These are phyloP conservation scores for Pogona vitticeps DNA, from an alignment of 2,113 vertebrate genomes.

Conservation along the genomic window DNA sequence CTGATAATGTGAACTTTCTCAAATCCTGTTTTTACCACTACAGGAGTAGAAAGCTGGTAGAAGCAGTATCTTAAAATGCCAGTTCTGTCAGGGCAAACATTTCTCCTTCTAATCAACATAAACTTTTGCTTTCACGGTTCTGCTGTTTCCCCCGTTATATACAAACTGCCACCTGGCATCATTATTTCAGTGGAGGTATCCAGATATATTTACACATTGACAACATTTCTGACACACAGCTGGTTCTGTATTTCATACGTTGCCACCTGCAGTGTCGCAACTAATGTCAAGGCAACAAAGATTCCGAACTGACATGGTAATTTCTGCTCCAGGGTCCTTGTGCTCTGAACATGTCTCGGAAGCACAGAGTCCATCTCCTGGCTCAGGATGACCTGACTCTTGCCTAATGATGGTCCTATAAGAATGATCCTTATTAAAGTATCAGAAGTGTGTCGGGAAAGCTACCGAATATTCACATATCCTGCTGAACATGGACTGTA, in stretches of 20 bases:
- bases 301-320: background rate
- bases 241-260: background rate
- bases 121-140: background rate
- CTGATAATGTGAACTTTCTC: background rate
- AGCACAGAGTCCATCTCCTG: background rate
- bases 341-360: background rate
- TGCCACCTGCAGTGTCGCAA: background rate
- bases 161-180: background rate
- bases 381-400: background rate
- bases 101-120: background rate
- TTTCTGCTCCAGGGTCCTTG: background rate
- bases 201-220: background rate
- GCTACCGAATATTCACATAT: background rate
- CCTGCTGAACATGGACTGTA: background rate
- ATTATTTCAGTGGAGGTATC: background rate
- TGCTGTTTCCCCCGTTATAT: background rate
- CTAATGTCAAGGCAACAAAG: background rate
- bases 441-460: background rate
- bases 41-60: background rate
- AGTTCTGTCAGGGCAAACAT: background rate
- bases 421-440: background rate
- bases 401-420: background rate
- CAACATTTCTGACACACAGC: background rate
- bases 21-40: background rate
- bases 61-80: slow-evolving; percentile 1